Conservation (phyloP, 1,140 invertebrate genomes). For the Lepeophtheirus salmonis region DNA sequence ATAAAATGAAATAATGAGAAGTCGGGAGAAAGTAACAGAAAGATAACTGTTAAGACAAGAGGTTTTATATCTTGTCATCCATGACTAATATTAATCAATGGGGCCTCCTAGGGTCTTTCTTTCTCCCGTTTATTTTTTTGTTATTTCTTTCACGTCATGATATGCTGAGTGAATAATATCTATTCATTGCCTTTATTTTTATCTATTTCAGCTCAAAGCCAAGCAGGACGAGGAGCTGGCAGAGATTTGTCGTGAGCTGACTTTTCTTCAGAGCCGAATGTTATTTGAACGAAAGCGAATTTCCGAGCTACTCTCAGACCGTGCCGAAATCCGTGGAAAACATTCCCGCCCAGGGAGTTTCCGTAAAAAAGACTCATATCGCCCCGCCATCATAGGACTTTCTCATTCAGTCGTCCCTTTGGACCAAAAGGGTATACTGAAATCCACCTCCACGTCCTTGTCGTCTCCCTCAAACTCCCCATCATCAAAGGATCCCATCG, state of each 20-base stretch:
- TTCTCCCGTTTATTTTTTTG: too few relatives aligned
- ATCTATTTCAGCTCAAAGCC: neutral
- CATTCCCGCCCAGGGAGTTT: neutral
- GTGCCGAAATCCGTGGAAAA: neutral
- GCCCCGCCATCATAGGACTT: neutral
- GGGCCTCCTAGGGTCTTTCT: neutral
- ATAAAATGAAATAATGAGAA: too few relatives aligned
- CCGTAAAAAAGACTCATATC: neutral
- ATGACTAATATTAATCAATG: too few relatives aligned
- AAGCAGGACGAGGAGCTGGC: neutral
- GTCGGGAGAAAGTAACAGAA: neutral
- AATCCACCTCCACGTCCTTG: neutral
- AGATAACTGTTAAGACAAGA: neutral
- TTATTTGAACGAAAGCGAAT: neutral
- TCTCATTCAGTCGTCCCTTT: neutral
- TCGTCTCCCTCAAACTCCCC: neutral
- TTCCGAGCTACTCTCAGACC: neutral
- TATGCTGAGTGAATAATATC: too few relatives aligned
- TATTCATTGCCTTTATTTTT: neutral
- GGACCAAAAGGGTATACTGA: neutral
- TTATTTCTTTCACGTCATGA: too few relatives aligned
- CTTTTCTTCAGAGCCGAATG: neutral
- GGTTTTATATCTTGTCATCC: neutral
- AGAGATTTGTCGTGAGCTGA: neutral
- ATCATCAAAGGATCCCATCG: neutral